A percentile compares a stretch with the other conserved stretches of the same genome.
Evolutionary conservation across 2,888 invertebrate genomes (phyloP).

Genomic region (Nephrotoma appendiculata): DNA sequence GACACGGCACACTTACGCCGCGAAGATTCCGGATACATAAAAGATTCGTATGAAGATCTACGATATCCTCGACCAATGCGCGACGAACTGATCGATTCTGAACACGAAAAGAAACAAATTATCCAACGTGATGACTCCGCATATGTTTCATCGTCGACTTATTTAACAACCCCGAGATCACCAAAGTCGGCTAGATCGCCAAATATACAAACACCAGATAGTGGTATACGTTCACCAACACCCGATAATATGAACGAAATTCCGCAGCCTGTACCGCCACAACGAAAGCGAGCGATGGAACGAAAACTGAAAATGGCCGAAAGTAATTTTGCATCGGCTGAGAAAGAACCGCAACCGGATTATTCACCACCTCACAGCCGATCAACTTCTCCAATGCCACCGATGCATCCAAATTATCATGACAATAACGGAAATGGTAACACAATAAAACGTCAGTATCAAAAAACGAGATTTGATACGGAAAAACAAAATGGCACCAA

Average conservation of each 20-base stretch:
- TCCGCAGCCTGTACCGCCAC: constrained; percentile 46
- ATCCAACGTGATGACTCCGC: constrained; percentile 42
- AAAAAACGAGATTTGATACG: constrained; percentile 54
- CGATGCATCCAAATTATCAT: constrained; percentile 20
- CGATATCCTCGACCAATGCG: constrained; percentile 11
- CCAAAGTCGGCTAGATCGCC: constrained; percentile 32
- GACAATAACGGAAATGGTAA: constrained; percentile 8
- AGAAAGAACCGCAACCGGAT: constrained; percentile 52
- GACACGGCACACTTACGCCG: constrained; percentile 16
- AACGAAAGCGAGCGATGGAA: constrained; percentile 44
- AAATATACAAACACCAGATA: constrained; percentile 15
- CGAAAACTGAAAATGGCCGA: constrained; percentile 25
- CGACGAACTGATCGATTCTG: constrained; percentile 36
- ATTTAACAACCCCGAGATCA: constrained; percentile 41
- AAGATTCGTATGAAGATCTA: constrained; percentile 20
- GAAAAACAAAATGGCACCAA: constrained; percentile 21
- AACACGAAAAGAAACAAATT: constrained; percentile 34
- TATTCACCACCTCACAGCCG: constrained; percentile 47
- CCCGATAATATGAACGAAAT: constrained; percentile 13
- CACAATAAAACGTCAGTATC: constrained; percentile 28
- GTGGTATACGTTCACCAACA: constrained; percentile 16
- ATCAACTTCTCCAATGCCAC: constrained; percentile 25
- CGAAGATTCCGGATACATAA: constrained; percentile 20
- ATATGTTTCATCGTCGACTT: constrained; percentile 40
- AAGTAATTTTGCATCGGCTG: neutral